Conservation (phyloP, 2,888 invertebrate genomes). For the Ditula angustiorana region DNA sequence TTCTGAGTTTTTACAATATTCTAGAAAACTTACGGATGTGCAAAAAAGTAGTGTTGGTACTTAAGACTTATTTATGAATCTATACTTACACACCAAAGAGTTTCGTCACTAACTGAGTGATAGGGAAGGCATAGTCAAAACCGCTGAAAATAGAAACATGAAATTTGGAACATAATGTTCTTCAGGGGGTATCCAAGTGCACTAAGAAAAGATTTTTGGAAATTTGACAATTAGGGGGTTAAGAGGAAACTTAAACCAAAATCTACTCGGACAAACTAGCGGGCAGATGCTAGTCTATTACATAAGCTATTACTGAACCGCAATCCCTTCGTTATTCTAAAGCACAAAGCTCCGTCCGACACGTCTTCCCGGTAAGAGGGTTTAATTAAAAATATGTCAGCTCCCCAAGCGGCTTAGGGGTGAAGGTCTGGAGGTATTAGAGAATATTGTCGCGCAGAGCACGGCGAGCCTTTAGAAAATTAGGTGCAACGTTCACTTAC, state of each 20-base stretch:
- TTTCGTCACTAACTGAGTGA: neutral
- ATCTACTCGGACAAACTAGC: no score
- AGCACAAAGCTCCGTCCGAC: slow-evolving; percentile 8
- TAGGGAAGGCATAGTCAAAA: no score
- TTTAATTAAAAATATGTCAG: slow-evolving; percentile 81
- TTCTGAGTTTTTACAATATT: no score
- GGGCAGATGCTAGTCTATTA: slow-evolving; percentile 2
- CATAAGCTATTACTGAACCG: slow-evolving; percentile 8
- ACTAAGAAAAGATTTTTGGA: no score
- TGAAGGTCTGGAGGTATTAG: slow-evolving; percentile 38
- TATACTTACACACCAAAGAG: neutral
- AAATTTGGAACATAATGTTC: no score
- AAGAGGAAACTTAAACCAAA: no score
- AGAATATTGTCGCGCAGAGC: slow-evolving; percentile 25
- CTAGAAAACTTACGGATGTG: no score
- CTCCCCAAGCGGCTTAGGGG: slow-evolving; percentile 21
- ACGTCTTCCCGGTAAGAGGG: slow-evolving; percentile 45
- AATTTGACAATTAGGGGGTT: no score
- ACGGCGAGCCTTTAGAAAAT: slow-evolving; percentile 16
- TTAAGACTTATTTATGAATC: neutral
- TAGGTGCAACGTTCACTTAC: slow-evolving; percentile 17
- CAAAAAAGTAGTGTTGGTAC: no score
- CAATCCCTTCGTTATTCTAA: slow-evolving; percentile 37
- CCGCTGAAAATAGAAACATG: no score
- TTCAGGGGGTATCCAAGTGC: no score